A percentile compares a stretch with the other conserved stretches of the same genome.
Evolutionary conservation across 2,113 vertebrate genomes (phyloP).

Genomic region (Picathartes gymnocephalus): DNA sequence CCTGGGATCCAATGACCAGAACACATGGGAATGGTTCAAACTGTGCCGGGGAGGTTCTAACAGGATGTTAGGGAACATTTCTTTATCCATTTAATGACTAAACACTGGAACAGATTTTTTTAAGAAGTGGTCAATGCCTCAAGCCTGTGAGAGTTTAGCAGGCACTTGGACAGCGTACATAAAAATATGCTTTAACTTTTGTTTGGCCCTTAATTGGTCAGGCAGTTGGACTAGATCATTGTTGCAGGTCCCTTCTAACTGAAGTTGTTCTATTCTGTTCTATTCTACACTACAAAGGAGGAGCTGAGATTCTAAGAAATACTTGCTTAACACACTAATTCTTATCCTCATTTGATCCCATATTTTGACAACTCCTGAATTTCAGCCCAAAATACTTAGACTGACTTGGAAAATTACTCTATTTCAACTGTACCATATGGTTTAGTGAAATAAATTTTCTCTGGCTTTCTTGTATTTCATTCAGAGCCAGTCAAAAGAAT

Average conservation of each 20-base stretch:
- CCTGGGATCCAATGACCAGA: neutral
- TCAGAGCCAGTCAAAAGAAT: neutral
- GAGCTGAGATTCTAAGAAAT: neutral
- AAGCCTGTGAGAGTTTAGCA: neutral
- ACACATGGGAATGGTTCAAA: accelerated
- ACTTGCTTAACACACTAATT: neutral
- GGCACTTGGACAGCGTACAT: neutral
- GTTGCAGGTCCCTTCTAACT: neutral
- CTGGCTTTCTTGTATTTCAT: neutral
- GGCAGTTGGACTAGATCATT: neutral
- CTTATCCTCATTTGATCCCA: neutral
- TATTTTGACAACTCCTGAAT: neutral
- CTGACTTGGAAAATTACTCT: neutral
- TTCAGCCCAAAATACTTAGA: neutral
- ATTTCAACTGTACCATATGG: neutral
- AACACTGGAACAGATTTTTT: neutral
- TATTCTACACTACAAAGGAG: neutral
- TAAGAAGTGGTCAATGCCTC: neutral
- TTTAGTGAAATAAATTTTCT: neutral
- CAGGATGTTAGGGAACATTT: neutral
- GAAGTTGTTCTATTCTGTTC: neutral
- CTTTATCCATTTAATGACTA: neutral
- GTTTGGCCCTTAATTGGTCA: neutral
- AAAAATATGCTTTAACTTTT: neutral
- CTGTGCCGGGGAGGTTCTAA: accelerated